A percentile compares a stretch with the other conserved stretches of the same genome.
Conservation (phyloP, 2,113 vertebrate genomes). For the Pogonocichla stellata region DNA sequence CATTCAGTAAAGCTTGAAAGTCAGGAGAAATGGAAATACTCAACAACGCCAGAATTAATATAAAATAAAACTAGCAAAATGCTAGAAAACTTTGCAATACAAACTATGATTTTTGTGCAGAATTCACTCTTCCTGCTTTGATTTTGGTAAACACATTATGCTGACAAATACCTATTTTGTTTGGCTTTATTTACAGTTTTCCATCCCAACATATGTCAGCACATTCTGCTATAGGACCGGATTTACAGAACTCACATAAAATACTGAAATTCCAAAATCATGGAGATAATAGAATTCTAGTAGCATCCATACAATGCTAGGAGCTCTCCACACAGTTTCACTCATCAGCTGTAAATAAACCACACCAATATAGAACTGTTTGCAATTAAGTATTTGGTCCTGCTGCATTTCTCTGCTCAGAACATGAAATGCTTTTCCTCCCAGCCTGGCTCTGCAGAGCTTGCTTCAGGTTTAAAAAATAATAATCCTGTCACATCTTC, state of each 20-base stretch:
- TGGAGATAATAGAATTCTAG: constrained; percentile 33
- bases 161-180: constrained; percentile 47
- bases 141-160: neutral
- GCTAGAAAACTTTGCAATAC: neutral
- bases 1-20: neutral
- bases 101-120: neutral
- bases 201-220: constrained; percentile 16
- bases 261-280: constrained; percentile 41
- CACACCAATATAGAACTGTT: neutral
- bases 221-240: constrained; percentile 38
- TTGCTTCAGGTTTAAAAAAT: neutral
- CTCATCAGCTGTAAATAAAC: constrained; percentile 27
- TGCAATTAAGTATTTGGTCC: neutral
- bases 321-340: neutral
- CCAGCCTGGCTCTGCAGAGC: neutral
- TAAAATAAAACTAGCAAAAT: neutral
- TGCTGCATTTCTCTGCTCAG: neutral
- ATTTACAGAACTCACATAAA: constrained; percentile 41
- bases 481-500: neutral
- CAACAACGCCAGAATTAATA: neutral
- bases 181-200: constrained; percentile 54
- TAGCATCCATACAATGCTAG: neutral
- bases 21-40: neutral
- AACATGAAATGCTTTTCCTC: neutral
- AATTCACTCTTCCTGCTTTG: neutral